Base-by-base conservation (phyloP, 1,140 invertebrate genomes). In the Galleria mellonella region DNA sequence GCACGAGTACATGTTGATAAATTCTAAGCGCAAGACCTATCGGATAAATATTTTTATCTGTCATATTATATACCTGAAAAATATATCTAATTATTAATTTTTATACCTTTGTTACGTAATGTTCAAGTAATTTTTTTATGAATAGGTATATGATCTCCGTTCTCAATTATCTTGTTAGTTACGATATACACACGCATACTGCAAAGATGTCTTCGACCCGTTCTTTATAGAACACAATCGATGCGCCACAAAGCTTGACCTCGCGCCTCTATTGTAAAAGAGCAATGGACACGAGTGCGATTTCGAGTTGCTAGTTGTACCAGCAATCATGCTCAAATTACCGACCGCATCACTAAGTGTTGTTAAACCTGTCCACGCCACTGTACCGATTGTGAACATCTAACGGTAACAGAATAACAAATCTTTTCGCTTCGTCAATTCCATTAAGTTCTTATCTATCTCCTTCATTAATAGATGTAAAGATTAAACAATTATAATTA, bases 151-250 rank as follows among this genome's bases (percentile, higher is more conserved):
- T 23, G 17, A 23, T 23, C 17, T 23, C 17, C 17, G 17, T 23
- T 23, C 17, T 14, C 28, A 47, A 32, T 28, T 35, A 29, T 32
- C 39, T 43, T 32, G 31, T 52, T 51, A 42, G 42, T n/a, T 46
- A 39, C 17, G 1, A 35, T 53, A 14, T 23, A 49, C 27, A 47
- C 17, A 55, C 27, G 47, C 17, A 55, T 50, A 55, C 41, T 47
- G 52, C 47, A 55, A 66, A 61, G 74, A 75, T 69, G 60, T 72
- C 53, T 67, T 64, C 44, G 61, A 71, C 55, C 54, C 52, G 55
- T 66, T 68, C 43, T 62, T 42, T 64, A 58, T 69, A 54, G 58
- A 73, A 55, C 55, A 79, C 67, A 76, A 76, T 73, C 56, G 56
- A 58, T 59, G 51, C 43, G 35, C 32, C 38, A 55, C 56, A 62